Evolutionary conservation across 92 coral and sea anemone species (phyloP), one percentile per base, ranked within the genome.

Genomic region (Palythoa grandis): DNA sequence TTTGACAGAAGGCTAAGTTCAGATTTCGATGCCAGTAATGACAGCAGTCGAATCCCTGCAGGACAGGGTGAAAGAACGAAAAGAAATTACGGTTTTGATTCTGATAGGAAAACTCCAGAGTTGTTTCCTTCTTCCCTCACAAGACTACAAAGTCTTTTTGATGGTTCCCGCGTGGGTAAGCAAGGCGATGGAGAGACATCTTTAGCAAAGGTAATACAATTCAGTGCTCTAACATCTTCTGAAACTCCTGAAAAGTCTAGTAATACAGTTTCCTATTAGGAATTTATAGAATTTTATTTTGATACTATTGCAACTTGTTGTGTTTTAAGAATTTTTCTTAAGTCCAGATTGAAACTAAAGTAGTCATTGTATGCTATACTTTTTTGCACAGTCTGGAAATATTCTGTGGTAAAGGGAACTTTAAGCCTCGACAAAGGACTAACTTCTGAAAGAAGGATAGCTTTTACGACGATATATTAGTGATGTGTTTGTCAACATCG

Each of bases 1-100:
- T 57, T 77, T 65, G 87, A 92, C n/a, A 83, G 79, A 43, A 86
- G 76, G 11, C 38, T 72, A 5, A 82, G 90, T 2, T 94, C 95
- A 19, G 96, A 89, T 63, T 83, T 87, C 72, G 98, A 94, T 1
- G 93, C 90, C n/a, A 94, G 93, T 19, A 93, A 88, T 82, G 98
- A 94, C n/a, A 94, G 95, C 66, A 89, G 95, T 66, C 88, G 88
- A 69, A 94, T 94, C 23, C 94, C 90, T 0, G 87, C 98, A n/a
- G 98, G 89, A 14, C 95, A 94, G 82, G 91, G 95, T 14, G 92
- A 79, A 2, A 88, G 88, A 63, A 70, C 50, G 37, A 77, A 48
- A 69, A 79, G 29, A 82, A 75, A 47, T 69, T 54, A 58, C 54
- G 83, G 79, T 11, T 23, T 70, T 40, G 70, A 88, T 35, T 75